Evolutionary conservation across 2,888 invertebrate species (phyloP).

Genomic region (Elegia similella): DNA sequence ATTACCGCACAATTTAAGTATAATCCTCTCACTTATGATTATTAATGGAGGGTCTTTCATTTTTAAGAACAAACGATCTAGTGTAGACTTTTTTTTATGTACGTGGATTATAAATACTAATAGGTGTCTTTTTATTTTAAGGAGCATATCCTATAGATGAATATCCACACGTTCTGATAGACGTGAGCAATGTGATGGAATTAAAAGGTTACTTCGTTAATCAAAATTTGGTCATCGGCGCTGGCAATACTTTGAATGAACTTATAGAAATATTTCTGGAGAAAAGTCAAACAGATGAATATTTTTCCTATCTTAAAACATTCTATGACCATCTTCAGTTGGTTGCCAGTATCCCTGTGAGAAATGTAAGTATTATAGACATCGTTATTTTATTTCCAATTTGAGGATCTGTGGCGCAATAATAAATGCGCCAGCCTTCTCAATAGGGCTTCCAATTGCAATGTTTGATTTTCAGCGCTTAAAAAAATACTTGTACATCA

Average conservation of each 20-base stretch:
- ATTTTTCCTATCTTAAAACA: slow-evolving; percentile 80
- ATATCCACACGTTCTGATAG: slow-evolving; percentile 78
- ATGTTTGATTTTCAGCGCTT: too few relatives aligned
- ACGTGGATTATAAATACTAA: too few relatives aligned
- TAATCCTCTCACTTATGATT: too few relatives aligned
- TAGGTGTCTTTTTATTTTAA: slow-evolving; percentile 38
- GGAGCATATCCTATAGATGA: slow-evolving; percentile 58
- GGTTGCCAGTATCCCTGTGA: slow-evolving; percentile 86
- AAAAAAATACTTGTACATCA: too few relatives aligned
- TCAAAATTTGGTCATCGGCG: slow-evolving; percentile 75
- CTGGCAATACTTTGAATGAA: slow-evolving; percentile 76
- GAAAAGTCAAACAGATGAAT: slow-evolving; percentile 35
- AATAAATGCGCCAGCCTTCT: too few relatives aligned
- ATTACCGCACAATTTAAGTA: too few relatives aligned
- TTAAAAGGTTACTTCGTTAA: slow-evolving; percentile 64
- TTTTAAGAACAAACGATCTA: too few relatives aligned
- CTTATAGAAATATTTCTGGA: slow-evolving; percentile 66
- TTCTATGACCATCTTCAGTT: slow-evolving; percentile 84
- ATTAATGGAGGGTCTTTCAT: too few relatives aligned
- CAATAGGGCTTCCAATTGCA: too few relatives aligned
- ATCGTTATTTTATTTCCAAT: too few relatives aligned
- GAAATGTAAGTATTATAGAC: slow-evolving; percentile 80
- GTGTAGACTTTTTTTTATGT: too few relatives aligned
- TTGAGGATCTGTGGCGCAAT: too few relatives aligned
- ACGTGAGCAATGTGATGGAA: slow-evolving; percentile 81